Percentiles rank a stretch among this genome's conserved stretches.
phyloP scores from a whole-genome alignment of 2,888 invertebrate genomes.

The Spicauda simplicius region DNA sequence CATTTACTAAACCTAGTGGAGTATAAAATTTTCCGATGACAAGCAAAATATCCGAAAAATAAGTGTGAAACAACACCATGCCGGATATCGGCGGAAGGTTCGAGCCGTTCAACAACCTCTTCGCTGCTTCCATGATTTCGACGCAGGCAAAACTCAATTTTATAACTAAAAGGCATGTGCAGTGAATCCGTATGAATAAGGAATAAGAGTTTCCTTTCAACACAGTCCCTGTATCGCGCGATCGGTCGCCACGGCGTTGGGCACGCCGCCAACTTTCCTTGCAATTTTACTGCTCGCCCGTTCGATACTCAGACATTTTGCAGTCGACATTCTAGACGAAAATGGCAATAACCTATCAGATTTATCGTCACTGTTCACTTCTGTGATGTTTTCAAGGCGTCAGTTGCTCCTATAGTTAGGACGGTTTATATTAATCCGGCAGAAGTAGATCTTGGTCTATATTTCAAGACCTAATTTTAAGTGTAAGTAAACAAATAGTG shows the following conservation, averaged over 20 bases:
- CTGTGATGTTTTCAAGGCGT: conserved; percentile 16
- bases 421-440: neutral
- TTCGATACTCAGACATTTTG: conserved; percentile 67
- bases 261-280: conserved; percentile 72
- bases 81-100: neutral
- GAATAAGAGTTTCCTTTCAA: conserved; percentile 69
- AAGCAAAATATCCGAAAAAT: neutral
- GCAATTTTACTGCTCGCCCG: conserved; percentile 67
- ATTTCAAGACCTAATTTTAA: no score
- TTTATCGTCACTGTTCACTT: conserved; percentile 51
- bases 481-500: no score
- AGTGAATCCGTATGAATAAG: conserved; percentile 56
- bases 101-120: neutral
- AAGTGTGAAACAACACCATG: neutral
- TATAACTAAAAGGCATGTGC: conserved; percentile 34
- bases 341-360: conserved; percentile 75
- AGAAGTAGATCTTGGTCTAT: no score
- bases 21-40: no score
- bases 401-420: neutral
- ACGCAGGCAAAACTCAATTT: conserved; percentile 24
- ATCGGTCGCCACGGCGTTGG: conserved; percentile 54
- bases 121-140: neutral
- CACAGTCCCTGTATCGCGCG: conserved; percentile 42
- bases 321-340: conserved; percentile 66
- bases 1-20: no score